Conservation (phyloP, 2,113 vertebrate species). For the Sminthopsis crassicaudata region DNA sequence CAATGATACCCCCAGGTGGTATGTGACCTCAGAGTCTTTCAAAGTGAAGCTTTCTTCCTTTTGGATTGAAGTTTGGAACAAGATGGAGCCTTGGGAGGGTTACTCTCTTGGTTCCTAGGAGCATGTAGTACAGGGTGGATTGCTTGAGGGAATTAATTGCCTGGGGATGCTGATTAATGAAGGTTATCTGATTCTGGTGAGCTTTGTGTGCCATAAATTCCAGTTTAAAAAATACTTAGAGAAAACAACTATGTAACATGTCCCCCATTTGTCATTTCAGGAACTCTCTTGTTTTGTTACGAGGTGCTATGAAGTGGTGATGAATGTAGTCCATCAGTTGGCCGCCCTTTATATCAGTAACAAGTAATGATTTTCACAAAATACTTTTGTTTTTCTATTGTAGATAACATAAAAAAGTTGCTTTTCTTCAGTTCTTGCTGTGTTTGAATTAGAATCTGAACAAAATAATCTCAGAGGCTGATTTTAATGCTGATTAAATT, state of each 20-base stretch:
- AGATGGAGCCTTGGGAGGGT: neutral
- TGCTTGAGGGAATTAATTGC: conserved; percentile 31
- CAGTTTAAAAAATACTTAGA: conserved; percentile 45
- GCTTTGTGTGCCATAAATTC: conserved; percentile 44
- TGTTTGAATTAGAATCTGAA: conserved; percentile 34
- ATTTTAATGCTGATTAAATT: neutral
- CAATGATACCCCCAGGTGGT: neutral
- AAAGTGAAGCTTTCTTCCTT: neutral
- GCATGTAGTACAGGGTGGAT: neutral
- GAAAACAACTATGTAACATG: conserved; percentile 48
- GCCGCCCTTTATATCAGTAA: conserved; percentile 96
- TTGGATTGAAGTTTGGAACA: neutral
- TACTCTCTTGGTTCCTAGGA: neutral
- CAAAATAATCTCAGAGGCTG: neutral
- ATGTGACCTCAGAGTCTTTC: neutral
- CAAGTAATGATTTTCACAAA: conserved; percentile 89
- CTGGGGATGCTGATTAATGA: conserved; percentile 8
- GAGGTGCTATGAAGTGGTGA: conserved; percentile 96
- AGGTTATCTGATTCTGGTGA: conserved; percentile 48
- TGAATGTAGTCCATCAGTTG: conserved; percentile 96
- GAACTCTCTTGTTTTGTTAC: conserved; percentile 98
- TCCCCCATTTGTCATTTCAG: conserved; percentile 84
- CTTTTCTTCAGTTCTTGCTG: conserved; percentile 23
- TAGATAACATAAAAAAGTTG: conserved; percentile 36
- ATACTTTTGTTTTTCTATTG: conserved; percentile 52